Conservation (phyloP, 2,797 vertebrate species). For the Morus bassanus region DNA sequence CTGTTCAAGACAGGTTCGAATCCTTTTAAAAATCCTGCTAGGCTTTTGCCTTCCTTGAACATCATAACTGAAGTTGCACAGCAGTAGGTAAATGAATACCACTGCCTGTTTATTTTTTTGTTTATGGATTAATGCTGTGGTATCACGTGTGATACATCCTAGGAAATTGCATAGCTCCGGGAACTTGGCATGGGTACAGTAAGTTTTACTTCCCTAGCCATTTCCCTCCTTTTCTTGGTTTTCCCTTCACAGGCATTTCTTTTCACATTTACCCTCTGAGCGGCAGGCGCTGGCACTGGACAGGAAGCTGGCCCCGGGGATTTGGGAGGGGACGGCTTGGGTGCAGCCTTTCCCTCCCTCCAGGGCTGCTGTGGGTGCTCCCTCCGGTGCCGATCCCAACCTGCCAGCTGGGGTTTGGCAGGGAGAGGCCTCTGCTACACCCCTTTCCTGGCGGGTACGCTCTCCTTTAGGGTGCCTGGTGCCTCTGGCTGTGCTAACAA, state of each 20-base stretch:
- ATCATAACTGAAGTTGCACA: neutral
- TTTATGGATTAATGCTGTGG: neutral
- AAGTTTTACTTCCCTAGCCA: neutral
- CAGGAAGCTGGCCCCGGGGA: neutral
- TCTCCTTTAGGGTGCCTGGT: neutral
- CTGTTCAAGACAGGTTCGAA: neutral
- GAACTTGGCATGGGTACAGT: neutral
- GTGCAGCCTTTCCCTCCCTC: neutral
- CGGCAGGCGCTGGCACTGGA: neutral
- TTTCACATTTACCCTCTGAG: neutral
- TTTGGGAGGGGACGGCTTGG: neutral
- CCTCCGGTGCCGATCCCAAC: neutral
- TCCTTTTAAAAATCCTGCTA: neutral
- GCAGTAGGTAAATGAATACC: neutral
- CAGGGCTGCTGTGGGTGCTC: neutral
- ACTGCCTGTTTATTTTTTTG: neutral
- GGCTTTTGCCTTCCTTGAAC: neutral
- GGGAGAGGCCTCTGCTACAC: neutral
- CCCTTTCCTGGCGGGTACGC: neutral
- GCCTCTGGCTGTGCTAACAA: neutral
- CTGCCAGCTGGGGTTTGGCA: neutral
- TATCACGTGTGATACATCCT: neutral
- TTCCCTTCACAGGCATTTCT: neutral
- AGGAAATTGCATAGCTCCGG: neutral
- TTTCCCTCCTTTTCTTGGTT: neutral